Conservation (phyloP, 2,113 vertebrate genomes). For the Carollia perspicillata region DNA sequence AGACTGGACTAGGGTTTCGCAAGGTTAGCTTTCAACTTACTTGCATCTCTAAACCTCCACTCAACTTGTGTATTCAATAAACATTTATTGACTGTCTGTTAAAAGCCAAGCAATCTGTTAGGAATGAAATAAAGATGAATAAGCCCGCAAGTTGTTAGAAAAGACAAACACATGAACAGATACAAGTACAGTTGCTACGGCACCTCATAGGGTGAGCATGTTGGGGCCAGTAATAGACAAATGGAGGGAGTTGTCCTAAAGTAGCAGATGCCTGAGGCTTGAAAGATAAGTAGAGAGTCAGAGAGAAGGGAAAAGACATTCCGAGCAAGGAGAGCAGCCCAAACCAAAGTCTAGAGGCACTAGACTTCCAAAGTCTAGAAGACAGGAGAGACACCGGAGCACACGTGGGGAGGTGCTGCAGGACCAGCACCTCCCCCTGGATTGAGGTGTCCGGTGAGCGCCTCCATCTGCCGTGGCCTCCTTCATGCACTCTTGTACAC, state of each 20-base stretch:
- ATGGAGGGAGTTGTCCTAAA: background rate
- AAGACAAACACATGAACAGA: background rate
- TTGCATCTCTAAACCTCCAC: background rate
- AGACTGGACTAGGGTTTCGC: background rate
- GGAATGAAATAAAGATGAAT: background rate
- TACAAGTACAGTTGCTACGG: background rate
- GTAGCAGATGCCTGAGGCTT: background rate
- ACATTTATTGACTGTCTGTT: background rate
- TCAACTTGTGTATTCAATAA: background rate
- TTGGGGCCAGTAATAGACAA: background rate
- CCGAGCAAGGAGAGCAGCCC: background rate
- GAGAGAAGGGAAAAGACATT: background rate
- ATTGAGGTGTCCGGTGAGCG: background rate
- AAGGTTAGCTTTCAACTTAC: background rate
- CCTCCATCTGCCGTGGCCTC: background rate
- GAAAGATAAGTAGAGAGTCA: background rate
- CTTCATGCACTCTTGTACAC: background rate
- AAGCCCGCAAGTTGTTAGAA: background rate
- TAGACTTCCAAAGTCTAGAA: background rate
- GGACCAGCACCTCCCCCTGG: background rate
- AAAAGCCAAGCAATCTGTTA: background rate
- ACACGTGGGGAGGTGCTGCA: background rate
- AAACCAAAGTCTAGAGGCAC: background rate
- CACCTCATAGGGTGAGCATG: background rate
- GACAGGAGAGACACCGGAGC: background rate